Conservation (phyloP, 2,797 vertebrate species). For the Cottoperca gobio region DNA sequence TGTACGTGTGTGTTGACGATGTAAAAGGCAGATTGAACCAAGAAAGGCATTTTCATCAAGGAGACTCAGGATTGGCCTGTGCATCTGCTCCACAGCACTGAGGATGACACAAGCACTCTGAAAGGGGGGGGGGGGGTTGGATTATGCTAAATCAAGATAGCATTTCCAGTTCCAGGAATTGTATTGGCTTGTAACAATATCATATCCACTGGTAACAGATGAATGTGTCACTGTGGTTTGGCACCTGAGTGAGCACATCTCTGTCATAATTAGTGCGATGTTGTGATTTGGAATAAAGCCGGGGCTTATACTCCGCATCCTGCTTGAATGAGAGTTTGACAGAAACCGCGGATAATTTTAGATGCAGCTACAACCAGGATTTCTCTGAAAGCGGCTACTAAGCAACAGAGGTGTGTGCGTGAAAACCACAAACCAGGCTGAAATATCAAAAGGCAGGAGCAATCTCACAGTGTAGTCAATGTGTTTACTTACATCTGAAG, state of each 20-base stretch:
- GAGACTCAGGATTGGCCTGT: conserved; percentile 25
- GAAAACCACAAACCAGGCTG: conserved; percentile 14
- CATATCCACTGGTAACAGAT: conserved; percentile 35
- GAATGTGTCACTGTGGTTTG: conserved; percentile 31
- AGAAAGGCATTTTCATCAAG: conserved; percentile 58
- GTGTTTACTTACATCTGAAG: conserved; percentile 30
- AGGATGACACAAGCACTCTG: conserved; percentile 33
- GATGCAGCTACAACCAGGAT: conserved; percentile 6
- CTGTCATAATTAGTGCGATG: conserved; percentile 44
- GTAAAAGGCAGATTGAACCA: conserved; percentile 66
- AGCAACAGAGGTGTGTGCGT: conserved; percentile 9
- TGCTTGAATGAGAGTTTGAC: conserved; percentile 23
- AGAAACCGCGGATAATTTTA: conserved; percentile 33
- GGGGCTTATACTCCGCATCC: conserved; percentile 22
- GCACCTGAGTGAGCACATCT: conserved; percentile 55
- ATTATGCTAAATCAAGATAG: conserved; percentile 59
- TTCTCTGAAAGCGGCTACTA: conserved; percentile 6
- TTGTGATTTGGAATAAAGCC: conserved; percentile 47
- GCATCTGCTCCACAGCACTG: conserved; percentile 2
- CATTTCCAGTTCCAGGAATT: conserved; percentile 44
- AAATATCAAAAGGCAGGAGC: conserved; percentile 18
- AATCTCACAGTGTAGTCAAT: conserved; percentile 8
- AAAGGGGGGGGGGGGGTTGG: conserved; percentile 43
- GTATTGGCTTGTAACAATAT: conserved; percentile 42
- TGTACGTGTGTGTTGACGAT: conserved; percentile 48